Base-by-base conservation (phyloP, 2,797 vertebrate genomes). In the Epinephelus coioides region DNA sequence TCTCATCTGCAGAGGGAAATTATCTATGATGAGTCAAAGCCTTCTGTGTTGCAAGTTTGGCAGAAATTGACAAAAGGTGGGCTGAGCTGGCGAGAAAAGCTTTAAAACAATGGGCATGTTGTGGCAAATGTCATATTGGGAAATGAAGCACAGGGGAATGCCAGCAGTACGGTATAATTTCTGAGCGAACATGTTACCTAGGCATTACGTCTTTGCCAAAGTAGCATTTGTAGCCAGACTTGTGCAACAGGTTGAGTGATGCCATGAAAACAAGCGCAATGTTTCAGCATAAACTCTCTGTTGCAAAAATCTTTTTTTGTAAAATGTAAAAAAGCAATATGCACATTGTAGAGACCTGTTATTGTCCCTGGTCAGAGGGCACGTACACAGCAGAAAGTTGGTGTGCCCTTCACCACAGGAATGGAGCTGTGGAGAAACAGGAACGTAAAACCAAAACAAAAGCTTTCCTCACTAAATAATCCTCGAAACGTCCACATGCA, bases 401-500 rank as follows among this genome's bases (percentile, higher is more conserved):
- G 62, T 53, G 54, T 46, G 18, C 13, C 46, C 66, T 59, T 43
- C 12, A 72, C 91, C 88, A 55, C 91, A 86, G 87, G 89, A 92
- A 87, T 86, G 83, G 46, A 11, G 6, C 69, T 77, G 76, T 72
- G 77, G 54, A 76, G 19, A 72, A 25, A 67, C 47, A 74, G 19
- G n/a, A 81, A 69, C 9, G 6, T 12, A 23, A 76, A 76, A 79
- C 15, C 43, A 46, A 72, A 88, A 81, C 25, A 51, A 66, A 51
- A 66, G 1, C 2, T 11, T 78, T 44, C 54, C 27, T 38, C 4
- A 13, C 6, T 62, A 38, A 51, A 56, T 54, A 13, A 23, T 65
- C 49, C 34, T 10, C n/a, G 17, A 67, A 75, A 62, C 49, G 18
- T 9, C 2, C 7, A 6, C 18, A 14, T 55, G 15, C 10, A 68